phyloP scores from a whole-genome alignment of 2,888 invertebrate species.

The Horisme vitalbata region DNA sequence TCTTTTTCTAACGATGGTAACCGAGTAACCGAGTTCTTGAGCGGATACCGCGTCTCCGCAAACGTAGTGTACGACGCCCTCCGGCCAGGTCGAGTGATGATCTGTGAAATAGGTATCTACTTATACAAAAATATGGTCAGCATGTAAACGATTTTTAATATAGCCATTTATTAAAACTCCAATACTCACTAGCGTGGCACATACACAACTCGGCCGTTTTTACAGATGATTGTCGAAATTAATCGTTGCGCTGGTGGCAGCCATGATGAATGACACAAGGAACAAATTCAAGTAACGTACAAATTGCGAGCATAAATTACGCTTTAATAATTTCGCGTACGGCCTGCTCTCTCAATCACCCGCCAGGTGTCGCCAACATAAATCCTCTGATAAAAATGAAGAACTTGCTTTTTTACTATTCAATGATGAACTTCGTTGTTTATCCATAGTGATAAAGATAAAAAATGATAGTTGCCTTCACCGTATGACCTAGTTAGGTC shows the following conservation, averaged over 20 bases:
- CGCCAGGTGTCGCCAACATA: conserved; percentile 73
- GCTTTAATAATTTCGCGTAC: conserved; percentile 78
- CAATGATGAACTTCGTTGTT: conserved; percentile 13
- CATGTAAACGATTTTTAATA: conserved; percentile 11
- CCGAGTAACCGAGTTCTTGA: too few relatives aligned
- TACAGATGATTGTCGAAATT: conserved; percentile 70
- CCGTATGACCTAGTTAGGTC: too few relatives aligned
- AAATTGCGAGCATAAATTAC: conserved; percentile 81
- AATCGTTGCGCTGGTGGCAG: conserved; percentile 57
- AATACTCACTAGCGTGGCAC: conserved; percentile 20
- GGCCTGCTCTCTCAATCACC: conserved; percentile 66
- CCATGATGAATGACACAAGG: conserved; percentile 77
- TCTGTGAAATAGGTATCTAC: too few relatives aligned
- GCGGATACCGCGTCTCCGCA: too few relatives aligned
- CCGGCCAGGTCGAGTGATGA: too few relatives aligned
- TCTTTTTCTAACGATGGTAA: too few relatives aligned
- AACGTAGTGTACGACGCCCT: too few relatives aligned
- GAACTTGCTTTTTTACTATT: conserved; percentile 35
- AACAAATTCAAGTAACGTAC: conserved; percentile 77
- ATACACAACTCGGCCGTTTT: conserved; percentile 52
- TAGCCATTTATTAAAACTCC: conserved; percentile 13
- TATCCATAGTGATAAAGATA: background rate
- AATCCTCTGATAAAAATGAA: conserved; percentile 71
- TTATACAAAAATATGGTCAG: background rate
- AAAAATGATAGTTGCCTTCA: background rate